Evolutionary conservation across 2,888 invertebrate genomes (phyloP).

Genomic region (Agrochola litura): DNA sequence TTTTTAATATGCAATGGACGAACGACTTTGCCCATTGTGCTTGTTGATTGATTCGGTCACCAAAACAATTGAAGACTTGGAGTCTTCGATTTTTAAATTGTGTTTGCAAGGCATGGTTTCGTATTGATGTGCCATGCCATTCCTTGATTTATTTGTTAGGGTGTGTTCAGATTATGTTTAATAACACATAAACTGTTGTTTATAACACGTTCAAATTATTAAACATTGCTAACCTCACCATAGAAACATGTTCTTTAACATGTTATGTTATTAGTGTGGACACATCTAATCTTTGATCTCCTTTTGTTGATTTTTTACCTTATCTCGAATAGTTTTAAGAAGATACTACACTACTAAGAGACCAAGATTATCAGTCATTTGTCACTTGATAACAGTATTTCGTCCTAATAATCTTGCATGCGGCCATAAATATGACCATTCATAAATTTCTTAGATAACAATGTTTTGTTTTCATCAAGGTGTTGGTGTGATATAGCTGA

Average conservation of each 20-base stretch:
- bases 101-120: not conserved
- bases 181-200: not conserved
- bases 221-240: not conserved
- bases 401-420: conserved; percentile 9
- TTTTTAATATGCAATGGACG: conserved; percentile 1
- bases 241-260: too few relatives aligned
- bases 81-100: not conserved
- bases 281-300: not conserved
- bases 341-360: conserved; percentile 5
- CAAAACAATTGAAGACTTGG: not conserved
- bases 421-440: conserved; percentile 44
- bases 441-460: conserved; percentile 39
- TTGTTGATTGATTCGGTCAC: not conserved
- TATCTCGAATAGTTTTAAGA: conserved; percentile 3
- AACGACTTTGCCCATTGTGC: not conserved
- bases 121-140: not conserved
- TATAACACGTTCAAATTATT: not conserved
- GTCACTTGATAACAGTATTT: conserved; percentile 17
- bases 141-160: not conserved
- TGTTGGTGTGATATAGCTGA: not conserved
- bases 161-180: not conserved
- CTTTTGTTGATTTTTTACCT: conserved; percentile 12
- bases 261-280: too few relatives aligned
- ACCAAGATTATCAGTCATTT: conserved; percentile 15
- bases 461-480: conserved; percentile 37